phyloP scores from a whole-genome alignment of 1,140 invertebrate genomes.

The Drosophila persimilis region DNA sequence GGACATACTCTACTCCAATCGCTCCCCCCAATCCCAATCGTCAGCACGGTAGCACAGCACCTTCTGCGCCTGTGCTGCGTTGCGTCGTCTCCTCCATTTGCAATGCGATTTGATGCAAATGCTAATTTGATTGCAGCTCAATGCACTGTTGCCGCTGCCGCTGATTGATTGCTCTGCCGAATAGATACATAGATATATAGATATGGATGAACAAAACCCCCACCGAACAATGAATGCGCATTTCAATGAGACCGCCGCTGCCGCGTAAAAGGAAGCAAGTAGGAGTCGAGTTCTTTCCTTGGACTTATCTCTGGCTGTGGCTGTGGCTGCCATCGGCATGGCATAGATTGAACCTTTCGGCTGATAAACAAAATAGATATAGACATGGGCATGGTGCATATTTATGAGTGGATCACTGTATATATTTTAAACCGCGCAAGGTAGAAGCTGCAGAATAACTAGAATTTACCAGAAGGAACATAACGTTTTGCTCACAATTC shows the following conservation, averaged over 20 bases:
- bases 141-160: constrained; percentile 35
- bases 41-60: background rate
- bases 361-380: constrained; percentile 39
- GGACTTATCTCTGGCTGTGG: constrained; percentile 43
- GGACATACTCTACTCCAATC: background rate
- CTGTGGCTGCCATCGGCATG: constrained; percentile 16
- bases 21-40: constrained; percentile 9
- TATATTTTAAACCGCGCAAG: constrained; percentile 43
- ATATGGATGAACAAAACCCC: constrained; percentile 7
- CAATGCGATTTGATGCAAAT: constrained; percentile 68
- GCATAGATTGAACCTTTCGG: constrained; percentile 71
- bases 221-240: constrained; percentile 58
- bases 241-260: constrained; percentile 61
- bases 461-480: constrained; percentile 18
- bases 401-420: constrained; percentile 47
- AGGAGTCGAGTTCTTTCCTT: constrained; percentile 29
- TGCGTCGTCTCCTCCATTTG: constrained; percentile 48
- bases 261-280: constrained; percentile 28
- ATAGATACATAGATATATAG: constrained; percentile 25
- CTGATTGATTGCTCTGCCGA: constrained; percentile 56
- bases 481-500: constrained; percentile 8
- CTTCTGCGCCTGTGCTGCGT: constrained; percentile 11
- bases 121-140: constrained; percentile 56
- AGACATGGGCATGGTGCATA: constrained; percentile 35
- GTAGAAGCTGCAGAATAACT: constrained; percentile 24